phyloP scores from a whole-genome alignment of 2,113 vertebrate genomes.

The Myodes glareolus region DNA sequence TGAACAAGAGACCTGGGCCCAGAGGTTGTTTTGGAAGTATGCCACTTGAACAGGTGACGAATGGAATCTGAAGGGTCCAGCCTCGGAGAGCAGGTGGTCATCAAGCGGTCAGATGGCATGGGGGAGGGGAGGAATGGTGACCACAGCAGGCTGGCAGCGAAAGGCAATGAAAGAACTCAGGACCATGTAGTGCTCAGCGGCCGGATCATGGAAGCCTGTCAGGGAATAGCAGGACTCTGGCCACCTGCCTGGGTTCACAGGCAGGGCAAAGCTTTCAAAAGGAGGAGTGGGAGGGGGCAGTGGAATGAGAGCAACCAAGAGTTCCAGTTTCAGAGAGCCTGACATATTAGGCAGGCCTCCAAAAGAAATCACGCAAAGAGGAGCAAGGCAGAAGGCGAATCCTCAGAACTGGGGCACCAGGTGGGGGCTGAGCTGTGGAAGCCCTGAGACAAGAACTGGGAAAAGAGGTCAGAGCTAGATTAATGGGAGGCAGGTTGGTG shows the following conservation, averaged over 20 bases:
- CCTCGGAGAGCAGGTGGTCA: constrained; percentile 74
- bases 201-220: constrained; percentile 67
- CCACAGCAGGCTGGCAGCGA: constrained; percentile 56
- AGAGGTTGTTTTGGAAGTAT: constrained; percentile 47
- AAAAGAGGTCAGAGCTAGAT: constrained; percentile 58
- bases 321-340: constrained; percentile 63
- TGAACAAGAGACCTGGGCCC: background rate
- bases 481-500: constrained; percentile 23
- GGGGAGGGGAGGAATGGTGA: constrained; percentile 27
- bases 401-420: constrained; percentile 77
- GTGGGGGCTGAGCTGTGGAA: constrained; percentile 57
- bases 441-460: constrained; percentile 59
- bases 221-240: constrained; percentile 76
- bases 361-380: constrained; percentile 61
- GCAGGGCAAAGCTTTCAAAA: constrained; percentile 77
- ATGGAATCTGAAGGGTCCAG: constrained; percentile 9
- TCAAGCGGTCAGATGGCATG: constrained; percentile 75
- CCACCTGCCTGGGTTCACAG: constrained; percentile 78
- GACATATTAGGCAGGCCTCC: constrained; percentile 79
- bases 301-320: background rate
- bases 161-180: constrained; percentile 31
- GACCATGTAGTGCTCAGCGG: constrained; percentile 28
- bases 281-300: constrained; percentile 21
- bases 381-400: constrained; percentile 74
- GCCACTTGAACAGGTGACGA: background rate